Evolutionary conservation across 2,113 vertebrate genomes (phyloP).

Genomic region (Sorex araneus): DNA sequence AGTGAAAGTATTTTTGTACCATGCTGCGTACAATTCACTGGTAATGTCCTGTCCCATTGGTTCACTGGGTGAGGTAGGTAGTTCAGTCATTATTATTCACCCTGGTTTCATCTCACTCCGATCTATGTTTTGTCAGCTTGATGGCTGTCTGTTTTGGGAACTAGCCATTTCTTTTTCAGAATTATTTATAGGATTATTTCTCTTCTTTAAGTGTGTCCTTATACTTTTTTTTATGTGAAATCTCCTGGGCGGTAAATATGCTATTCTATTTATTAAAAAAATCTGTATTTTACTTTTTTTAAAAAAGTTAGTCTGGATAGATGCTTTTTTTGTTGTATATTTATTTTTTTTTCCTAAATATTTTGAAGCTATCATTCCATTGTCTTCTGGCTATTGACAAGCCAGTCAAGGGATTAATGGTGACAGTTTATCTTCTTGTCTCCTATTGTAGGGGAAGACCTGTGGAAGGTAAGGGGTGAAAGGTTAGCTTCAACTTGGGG

Average conservation of each 20-base stretch:
- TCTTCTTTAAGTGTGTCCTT: background rate
- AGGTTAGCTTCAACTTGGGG: background rate
- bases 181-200: background rate
- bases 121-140: too few species aligned
- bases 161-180: background rate
- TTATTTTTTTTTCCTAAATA: background rate
- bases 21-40: background rate
- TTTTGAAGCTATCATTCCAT: background rate
- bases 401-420: background rate
- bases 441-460: background rate
- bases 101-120: background rate
- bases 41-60: background rate
- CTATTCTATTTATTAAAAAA: background rate
- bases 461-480: too few species aligned
- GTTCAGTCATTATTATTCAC: background rate
- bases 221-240: slow-evolving; percentile 49
- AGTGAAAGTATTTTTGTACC: background rate
- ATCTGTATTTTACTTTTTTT: slow-evolving; percentile 15
- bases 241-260: background rate
- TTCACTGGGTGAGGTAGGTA: background rate
- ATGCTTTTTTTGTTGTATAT: background rate
- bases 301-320: background rate
- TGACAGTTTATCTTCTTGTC: background rate
- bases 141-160: background rate
- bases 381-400: background rate